phyloP scores from a whole-genome alignment of 2,888 invertebrate genomes.

The Lapara coniferarum region DNA sequence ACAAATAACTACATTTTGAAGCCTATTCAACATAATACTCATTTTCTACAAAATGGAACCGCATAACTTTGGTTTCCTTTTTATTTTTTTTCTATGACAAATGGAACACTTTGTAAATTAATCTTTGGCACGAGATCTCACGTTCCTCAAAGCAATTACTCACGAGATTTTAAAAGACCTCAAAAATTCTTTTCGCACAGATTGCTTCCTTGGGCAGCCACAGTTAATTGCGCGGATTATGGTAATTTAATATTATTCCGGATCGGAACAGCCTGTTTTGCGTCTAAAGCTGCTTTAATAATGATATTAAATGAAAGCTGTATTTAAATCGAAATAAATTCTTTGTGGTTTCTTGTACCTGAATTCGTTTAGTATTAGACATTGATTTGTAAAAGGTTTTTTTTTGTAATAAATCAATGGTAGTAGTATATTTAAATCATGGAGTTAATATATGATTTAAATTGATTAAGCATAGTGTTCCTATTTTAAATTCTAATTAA shows the following conservation, averaged over 20 bases:
- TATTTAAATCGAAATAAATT: conserved; percentile 7
- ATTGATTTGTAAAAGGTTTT: no score
- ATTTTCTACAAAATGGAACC: neutral
- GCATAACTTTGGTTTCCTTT: neutral
- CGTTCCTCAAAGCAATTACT: conserved; percentile 29
- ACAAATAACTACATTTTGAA: no score
- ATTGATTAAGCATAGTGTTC: no score
- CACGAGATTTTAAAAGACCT: conserved; percentile 32
- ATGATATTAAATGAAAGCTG: conserved; percentile 10
- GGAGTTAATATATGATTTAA: no score
- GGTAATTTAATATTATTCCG: conserved; percentile 40
- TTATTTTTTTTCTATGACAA: neutral
- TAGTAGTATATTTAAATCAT: no score
- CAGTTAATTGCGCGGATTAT: conserved; percentile 43
- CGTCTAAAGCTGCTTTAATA: conserved; percentile 29
- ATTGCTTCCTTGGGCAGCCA: conserved; percentile 33
- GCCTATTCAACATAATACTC: neutral
- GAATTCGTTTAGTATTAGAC: neutral
- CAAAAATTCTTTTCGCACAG: conserved; percentile 31
- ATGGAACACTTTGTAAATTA: conserved; percentile 17
- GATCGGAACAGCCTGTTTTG: conserved; percentile 29
- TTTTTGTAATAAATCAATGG: no score
- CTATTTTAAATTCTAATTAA: no score
- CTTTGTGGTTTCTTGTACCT: neutral
- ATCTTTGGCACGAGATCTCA: neutral